These are phyloP conservation scores for Bucco capensis DNA, from an alignment of 2,113 vertebrate species.

Conservation along the genomic window DNA sequence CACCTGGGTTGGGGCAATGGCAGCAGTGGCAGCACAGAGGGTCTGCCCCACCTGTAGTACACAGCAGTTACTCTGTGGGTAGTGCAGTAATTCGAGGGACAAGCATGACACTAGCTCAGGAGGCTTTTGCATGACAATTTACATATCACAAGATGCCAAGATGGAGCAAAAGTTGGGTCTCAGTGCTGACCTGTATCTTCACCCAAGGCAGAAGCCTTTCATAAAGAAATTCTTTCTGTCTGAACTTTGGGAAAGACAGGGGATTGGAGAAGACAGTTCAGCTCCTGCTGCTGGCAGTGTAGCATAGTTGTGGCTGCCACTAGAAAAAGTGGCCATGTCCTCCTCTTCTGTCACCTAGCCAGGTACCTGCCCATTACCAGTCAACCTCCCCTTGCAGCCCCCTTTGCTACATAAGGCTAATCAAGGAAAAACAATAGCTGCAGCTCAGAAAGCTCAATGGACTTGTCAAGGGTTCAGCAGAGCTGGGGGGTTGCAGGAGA, in stretches of 20 bases:
- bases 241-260: neutral
- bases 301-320: neutral
- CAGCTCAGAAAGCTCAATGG: neutral
- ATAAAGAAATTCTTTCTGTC: neutral
- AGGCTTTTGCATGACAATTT: neutral
- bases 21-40: fast-evolving
- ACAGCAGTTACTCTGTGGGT: neutral
- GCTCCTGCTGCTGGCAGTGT: neutral
- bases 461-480: neutral
- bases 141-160: neutral
- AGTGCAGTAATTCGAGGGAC: neutral
- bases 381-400: neutral
- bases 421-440: neutral
- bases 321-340: neutral
- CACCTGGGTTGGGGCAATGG: fast-evolving
- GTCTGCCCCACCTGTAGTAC: neutral
- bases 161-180: neutral
- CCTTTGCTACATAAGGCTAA: neutral
- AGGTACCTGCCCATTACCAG: neutral
- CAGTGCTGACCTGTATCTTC: neutral
- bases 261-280: neutral
- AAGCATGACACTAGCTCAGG: neutral
- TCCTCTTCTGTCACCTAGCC: neutral
- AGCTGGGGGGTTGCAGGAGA: neutral
- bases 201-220: neutral